phyloP scores from a whole-genome alignment of 2,113 vertebrate species.

The Corapipo altera region DNA sequence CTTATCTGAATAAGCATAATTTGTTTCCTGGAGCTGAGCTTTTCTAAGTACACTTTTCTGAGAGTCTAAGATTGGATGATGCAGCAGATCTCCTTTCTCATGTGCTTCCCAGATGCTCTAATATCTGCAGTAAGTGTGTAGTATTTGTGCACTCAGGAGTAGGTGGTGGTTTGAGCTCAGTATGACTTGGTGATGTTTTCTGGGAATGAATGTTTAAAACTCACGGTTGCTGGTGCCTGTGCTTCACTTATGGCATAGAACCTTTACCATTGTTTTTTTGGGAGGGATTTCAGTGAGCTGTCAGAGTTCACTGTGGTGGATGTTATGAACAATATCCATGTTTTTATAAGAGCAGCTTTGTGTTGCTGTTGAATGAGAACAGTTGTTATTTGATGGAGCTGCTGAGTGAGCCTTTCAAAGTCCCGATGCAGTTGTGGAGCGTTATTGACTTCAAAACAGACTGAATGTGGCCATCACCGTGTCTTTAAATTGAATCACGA shows the following conservation, averaged over 20 bases:
- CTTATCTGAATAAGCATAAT: background rate
- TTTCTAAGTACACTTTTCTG: background rate
- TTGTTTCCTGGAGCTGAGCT: background rate
- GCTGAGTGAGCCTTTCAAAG: background rate
- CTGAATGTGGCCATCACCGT: background rate
- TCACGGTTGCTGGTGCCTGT: accelerated
- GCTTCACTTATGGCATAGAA: background rate
- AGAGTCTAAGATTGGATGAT: background rate
- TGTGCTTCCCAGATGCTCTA: background rate
- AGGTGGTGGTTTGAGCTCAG: background rate
- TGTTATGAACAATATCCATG: background rate
- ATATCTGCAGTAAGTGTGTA: background rate
- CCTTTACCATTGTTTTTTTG: background rate
- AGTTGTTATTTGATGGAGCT: background rate
- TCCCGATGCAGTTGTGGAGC: background rate
- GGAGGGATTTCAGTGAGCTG: background rate
- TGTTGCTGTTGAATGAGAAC: background rate
- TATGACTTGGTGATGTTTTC: background rate
- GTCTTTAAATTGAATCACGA: background rate
- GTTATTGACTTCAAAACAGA: background rate
- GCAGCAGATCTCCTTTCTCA: background rate
- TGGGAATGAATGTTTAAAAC: background rate
- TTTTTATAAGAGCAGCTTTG: background rate
- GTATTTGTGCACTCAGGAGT: background rate
- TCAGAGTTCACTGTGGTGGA: background rate